phyloP scores from a whole-genome alignment of 2,888 invertebrate species.

The Diplolepis rosae region DNA sequence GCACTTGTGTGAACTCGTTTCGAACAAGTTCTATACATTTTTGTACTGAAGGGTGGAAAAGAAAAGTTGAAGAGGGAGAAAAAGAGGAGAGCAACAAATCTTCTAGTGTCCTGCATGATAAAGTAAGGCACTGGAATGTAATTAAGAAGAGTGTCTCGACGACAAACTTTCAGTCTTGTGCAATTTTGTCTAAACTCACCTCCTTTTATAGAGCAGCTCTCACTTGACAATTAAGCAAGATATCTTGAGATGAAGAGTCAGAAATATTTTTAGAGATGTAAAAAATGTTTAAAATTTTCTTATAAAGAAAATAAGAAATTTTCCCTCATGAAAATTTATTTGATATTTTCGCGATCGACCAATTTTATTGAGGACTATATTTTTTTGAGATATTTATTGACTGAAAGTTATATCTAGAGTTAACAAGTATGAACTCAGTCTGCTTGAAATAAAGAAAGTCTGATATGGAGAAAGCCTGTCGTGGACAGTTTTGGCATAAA shows the following conservation, averaged over 20 bases:
- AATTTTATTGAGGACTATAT: too few species aligned
- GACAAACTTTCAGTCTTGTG: conserved; percentile 8
- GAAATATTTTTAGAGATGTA: conserved; percentile 11
- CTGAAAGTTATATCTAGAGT: not conserved
- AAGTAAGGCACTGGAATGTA: conserved; percentile 20
- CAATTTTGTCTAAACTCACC: conserved; percentile 28
- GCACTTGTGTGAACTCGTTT: conserved; percentile 20
- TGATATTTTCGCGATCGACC: too few species aligned
- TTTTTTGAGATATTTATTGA: not conserved
- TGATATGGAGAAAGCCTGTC: not conserved
- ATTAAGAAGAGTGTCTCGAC: conserved; percentile 26
- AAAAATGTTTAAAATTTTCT: not conserved
- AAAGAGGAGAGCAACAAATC: conserved; percentile 24
- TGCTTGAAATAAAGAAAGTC: not conserved
- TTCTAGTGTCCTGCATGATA: not conserved
- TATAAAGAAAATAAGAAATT: too few species aligned
- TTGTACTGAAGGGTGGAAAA: not conserved
- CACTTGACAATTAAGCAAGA: conserved; percentile 14
- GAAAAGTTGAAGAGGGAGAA: conserved; percentile 30
- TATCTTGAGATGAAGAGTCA: not conserved
- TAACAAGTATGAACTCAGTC: not conserved
- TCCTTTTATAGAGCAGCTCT: conserved; percentile 14
- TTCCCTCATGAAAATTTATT: too few species aligned
- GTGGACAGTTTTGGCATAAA: not conserved
- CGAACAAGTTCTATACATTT: conserved; percentile 6